Evolutionary conservation across 64 coral and sea anemone genomes (phyloP).

Genomic region (Dendronephthya gigantea): DNA sequence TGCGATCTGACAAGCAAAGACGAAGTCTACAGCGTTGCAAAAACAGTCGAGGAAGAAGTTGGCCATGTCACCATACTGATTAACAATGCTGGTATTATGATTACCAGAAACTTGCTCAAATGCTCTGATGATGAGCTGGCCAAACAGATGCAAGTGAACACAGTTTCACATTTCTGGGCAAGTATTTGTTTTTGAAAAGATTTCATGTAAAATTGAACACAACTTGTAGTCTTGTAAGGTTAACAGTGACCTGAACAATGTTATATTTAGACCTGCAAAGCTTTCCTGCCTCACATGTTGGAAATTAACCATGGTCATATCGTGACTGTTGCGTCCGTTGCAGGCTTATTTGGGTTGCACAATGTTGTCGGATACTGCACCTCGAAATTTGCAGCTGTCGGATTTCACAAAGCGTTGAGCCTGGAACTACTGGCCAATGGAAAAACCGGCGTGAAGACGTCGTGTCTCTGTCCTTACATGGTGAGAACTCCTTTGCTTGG

Average conservation of each 20-base stretch:
- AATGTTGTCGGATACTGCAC: background rate
- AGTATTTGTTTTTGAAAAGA: background rate
- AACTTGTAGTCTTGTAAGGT: too few relatives aligned
- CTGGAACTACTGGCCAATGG: background rate
- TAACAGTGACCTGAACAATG: background rate
- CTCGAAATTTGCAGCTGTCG: background rate
- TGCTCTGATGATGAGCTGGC: background rate
- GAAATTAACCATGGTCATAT: conserved; percentile 8
- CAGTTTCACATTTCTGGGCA: background rate
- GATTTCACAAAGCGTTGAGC: background rate
- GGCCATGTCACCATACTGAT: conserved; percentile 1
- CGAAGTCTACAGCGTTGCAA: background rate
- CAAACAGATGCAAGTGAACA: background rate
- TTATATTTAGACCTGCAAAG: background rate
- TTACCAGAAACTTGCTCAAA: background rate
- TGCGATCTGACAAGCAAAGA: background rate
- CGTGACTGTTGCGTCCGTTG: background rate
- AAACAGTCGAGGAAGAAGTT: background rate
- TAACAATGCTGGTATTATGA: conserved; percentile 8
- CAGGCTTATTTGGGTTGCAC: background rate
- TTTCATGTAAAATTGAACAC: too few relatives aligned
- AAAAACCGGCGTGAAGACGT: background rate
- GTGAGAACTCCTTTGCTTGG: background rate
- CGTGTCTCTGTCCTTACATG: background rate
- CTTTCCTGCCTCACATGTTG: background rate